phyloP scores from a whole-genome alignment of 2,113 vertebrate species.

The Anthoscopus minutus region DNA sequence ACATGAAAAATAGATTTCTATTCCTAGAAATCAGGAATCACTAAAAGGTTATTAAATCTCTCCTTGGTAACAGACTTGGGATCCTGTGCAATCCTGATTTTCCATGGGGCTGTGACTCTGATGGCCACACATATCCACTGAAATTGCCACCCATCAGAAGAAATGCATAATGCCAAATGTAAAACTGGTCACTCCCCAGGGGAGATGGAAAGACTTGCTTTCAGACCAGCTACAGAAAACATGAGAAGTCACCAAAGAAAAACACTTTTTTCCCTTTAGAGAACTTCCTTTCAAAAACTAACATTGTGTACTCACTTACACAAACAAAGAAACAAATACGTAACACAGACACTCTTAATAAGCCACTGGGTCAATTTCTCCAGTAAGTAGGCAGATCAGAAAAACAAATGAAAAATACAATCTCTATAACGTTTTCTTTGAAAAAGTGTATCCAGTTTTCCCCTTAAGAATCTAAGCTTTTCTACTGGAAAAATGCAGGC shows the following conservation, averaged over 20 bases:
- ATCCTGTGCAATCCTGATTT: neutral
- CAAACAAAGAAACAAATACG: slow-evolving; percentile 3
- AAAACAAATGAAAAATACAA: neutral
- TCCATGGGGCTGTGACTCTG: neutral
- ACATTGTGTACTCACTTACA: neutral
- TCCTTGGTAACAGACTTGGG: neutral
- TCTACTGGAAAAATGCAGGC: neutral
- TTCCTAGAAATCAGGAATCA: neutral
- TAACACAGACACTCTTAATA: neutral
- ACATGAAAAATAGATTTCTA: neutral
- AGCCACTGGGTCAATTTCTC: neutral
- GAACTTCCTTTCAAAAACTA: neutral
- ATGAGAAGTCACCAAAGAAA: neutral
- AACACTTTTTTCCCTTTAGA: neutral
- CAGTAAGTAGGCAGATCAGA: neutral
- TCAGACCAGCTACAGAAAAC: neutral
- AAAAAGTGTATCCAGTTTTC: neutral
- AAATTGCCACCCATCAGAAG: neutral
- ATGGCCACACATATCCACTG: neutral
- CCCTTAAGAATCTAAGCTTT: neutral
- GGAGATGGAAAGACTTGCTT: neutral
- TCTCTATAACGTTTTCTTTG: neutral
- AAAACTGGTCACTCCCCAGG: neutral
- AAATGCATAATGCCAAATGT: neutral
- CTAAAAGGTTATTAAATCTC: neutral